phyloP scores from a whole-genome alignment of 2,113 vertebrate species.

The Gulo gulo region DNA sequence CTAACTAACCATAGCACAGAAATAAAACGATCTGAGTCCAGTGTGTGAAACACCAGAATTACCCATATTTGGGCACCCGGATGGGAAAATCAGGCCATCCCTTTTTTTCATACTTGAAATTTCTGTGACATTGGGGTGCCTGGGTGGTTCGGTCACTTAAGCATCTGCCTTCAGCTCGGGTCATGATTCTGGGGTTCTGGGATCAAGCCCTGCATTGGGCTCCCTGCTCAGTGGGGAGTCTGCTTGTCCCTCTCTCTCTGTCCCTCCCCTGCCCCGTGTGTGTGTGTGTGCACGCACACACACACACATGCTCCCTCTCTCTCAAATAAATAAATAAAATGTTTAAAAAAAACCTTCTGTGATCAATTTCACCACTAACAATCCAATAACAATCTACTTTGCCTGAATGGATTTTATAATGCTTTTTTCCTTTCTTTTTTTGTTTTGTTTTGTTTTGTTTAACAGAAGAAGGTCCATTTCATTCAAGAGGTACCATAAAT shows the following conservation, averaged over 20 bases:
- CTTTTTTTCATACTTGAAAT: background rate
- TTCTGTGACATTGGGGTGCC: background rate
- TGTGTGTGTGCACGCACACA: too few relatives aligned
- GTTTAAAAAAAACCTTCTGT: background rate
- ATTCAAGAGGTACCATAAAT: background rate
- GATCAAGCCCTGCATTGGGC: background rate
- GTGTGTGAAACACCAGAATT: background rate
- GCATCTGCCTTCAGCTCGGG: background rate
- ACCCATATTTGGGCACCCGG: background rate
- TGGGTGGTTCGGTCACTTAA: background rate
- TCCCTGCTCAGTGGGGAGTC: background rate
- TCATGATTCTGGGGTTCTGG: background rate
- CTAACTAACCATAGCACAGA: background rate
- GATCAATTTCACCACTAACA: background rate
- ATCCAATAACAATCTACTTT: background rate
- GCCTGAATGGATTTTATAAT: background rate
- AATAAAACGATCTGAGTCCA: background rate
- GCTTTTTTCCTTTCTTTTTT: background rate
- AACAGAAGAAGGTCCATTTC: background rate
- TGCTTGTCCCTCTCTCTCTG: background rate
- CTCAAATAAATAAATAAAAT: background rate
- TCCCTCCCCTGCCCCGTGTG: background rate
- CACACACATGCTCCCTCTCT: background rate
- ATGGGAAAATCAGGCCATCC: background rate
- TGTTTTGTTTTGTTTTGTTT: background rate